Percentiles rank a stretch among this genome's conserved stretches.
Evolutionary conservation across 2,113 vertebrate genomes (phyloP).

Genomic region (Caretta caretta): DNA sequence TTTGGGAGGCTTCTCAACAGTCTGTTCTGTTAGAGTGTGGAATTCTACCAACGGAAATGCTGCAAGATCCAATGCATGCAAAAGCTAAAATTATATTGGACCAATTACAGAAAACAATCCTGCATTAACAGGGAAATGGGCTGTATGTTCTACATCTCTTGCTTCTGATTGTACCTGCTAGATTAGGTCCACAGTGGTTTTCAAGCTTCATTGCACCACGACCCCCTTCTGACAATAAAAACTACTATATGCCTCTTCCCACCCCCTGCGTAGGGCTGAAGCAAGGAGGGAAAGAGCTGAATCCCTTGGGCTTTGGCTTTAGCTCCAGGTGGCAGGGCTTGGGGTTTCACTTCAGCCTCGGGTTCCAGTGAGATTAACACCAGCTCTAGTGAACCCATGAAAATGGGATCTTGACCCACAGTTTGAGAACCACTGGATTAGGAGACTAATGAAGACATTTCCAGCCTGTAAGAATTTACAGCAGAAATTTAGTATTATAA

Average conservation of each 20-base stretch:
- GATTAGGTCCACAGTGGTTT: not conserved
- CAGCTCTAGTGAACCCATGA: not conserved
- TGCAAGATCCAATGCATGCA: not conserved
- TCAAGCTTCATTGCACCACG: not conserved
- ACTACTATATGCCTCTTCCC: not conserved
- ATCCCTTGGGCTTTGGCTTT: too few relatives aligned
- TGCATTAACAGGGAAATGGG: not conserved
- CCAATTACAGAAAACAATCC: not conserved
- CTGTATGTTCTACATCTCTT: not conserved
- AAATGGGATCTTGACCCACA: not conserved
- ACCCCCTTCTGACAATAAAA: too few relatives aligned
- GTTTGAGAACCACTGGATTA: not conserved
- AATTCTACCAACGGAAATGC: not conserved
- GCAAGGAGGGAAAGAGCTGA: not conserved
- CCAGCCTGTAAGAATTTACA: not conserved
- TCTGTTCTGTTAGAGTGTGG: not conserved
- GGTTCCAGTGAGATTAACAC: not conserved
- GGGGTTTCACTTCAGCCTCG: not conserved
- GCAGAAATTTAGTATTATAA: not conserved
- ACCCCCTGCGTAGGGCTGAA: too few relatives aligned
- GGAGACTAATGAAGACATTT: not conserved
- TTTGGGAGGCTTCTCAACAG: not conserved
- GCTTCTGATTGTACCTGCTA: not conserved
- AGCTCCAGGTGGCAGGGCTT: too few relatives aligned
- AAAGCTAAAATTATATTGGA: not conserved